Base-by-base conservation (phyloP, 2,797 vertebrate genomes). In the Taeniopygia guttata region DNA sequence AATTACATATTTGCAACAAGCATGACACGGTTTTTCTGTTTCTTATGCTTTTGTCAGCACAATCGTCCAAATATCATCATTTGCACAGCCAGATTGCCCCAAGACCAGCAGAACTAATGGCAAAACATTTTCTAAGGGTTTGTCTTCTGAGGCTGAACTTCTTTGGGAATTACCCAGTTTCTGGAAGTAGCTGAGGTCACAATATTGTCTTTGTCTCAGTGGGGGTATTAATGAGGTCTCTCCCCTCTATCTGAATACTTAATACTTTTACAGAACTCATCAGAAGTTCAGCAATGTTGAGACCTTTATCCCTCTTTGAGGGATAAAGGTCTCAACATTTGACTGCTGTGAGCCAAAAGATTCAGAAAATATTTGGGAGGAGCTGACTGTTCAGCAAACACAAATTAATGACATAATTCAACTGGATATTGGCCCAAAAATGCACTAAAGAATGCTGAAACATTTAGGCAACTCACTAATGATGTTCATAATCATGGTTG, bases 361-460 rank as follows among this genome's bases (percentile, higher is more conserved):
- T 69, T 91, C 1, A 63, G 73, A 84, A 94, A 93, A 16, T 78
- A 79, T 91, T 90, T 94, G 63, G 52, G 80, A 95, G 87, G 93
- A 88, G 40, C 51, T 66, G 59, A 45, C 40, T 76, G 18, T 88
- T 94, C 40, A 55, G 90, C 63, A 85, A 90, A 72, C 46, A 92
- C 32, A 81, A 89, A 78, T 55, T 58, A 76, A 55, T 94, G 73
- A 75, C 79, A 69, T 34, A 85, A 81, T 88, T 68, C 51, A 86
- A 10, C 32, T 64, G 69, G 54, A 96, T 89, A 78, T 5, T 34
- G 38, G 46, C 36, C 79, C 73, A 86, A 86, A 86, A 88, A 66
- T 66, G 16, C 25, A n/a, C 23, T 23, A 51, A 73, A 21, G 36
- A 86, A 94, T 66, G 74, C 46, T 55, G 26, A 73, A 58, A 51